Conservation (phyloP, 2,888 invertebrate genomes). For the Tiliacea aurago region DNA sequence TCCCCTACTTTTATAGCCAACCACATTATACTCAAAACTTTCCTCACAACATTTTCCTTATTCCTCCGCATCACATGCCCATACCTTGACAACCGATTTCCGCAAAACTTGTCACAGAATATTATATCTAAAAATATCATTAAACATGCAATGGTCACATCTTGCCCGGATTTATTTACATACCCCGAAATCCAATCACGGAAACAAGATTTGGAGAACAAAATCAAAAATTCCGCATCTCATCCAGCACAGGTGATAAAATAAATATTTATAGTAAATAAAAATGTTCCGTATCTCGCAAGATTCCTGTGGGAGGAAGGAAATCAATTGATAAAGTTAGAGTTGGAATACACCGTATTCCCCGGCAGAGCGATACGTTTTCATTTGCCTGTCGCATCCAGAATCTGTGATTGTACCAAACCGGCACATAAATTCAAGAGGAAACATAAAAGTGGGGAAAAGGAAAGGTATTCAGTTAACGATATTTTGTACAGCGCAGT, state of each 20-base stretch:
- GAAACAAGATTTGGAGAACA: conserved; percentile 26
- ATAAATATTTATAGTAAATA: conserved; percentile 73
- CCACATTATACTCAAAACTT: too few relatives aligned
- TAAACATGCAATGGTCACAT: too few relatives aligned
- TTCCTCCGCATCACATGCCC: too few relatives aligned
- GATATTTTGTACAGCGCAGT: conserved; percentile 31
- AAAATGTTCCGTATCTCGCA: conserved; percentile 66
- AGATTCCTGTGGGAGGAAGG: conserved; percentile 71
- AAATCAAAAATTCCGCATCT: conserved; percentile 45
- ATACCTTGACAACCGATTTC: too few relatives aligned
- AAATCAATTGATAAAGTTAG: conserved; percentile 84
- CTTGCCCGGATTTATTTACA: conserved; percentile 2
- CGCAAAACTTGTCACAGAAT: too few relatives aligned
- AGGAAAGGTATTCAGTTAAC: conserved; percentile 49
- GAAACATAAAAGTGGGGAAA: conserved; percentile 58
- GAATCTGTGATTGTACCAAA: conserved; percentile 69
- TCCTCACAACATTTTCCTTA: too few relatives aligned
- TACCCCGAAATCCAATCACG: conserved; percentile 20
- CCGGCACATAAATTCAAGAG: conserved; percentile 66
- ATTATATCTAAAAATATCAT: too few relatives aligned
- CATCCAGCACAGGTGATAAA: conserved; percentile 58
- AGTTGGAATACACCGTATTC: conserved; percentile 73
- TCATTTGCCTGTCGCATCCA: conserved; percentile 80
- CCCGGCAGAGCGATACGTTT: conserved; percentile 79
- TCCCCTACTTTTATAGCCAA: too few relatives aligned